phyloP scores from a whole-genome alignment of 1,140 invertebrate species.

The Temnothorax curvispinosus region DNA sequence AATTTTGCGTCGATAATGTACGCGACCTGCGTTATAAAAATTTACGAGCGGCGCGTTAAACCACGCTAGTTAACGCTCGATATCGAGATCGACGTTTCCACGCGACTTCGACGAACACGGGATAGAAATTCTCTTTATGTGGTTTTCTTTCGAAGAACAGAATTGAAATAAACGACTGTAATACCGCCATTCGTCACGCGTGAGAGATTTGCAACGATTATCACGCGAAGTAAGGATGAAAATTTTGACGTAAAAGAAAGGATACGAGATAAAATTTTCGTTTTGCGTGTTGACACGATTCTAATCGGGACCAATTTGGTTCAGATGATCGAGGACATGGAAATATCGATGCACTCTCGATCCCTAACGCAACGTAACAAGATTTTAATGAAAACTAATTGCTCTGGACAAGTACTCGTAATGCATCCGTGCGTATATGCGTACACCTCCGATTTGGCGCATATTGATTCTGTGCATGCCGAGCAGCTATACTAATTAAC shows the following conservation, averaged over 20 bases:
- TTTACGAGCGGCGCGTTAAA: slow-evolving; percentile 25
- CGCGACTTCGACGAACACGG: slow-evolving; percentile 1
- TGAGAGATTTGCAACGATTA: neutral
- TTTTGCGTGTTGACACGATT: neutral
- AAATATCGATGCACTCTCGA: slow-evolving; percentile 19
- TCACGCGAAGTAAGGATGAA: neutral
- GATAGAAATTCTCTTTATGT: neutral
- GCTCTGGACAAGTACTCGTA: slow-evolving; percentile 6
- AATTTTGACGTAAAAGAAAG: neutral
- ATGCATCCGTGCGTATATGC: slow-evolving; percentile 10
- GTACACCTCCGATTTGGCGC: slow-evolving; percentile 1
- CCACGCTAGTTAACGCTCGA: neutral
- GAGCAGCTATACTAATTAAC: slow-evolving; percentile 45
- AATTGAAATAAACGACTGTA: neutral
- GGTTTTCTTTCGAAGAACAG: neutral
- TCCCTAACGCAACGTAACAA: slow-evolving; percentile 6
- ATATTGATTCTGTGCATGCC: slow-evolving; percentile 25
- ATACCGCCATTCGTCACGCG: neutral
- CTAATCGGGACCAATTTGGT: neutral
- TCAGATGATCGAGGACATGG: neutral
- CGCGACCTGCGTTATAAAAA: slow-evolving; percentile 23
- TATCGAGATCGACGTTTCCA: slow-evolving; percentile 4
- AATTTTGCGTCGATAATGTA: neutral
- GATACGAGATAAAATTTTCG: neutral
- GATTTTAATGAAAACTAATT: slow-evolving; percentile 42